phyloP scores from a whole-genome alignment of 2,113 vertebrate species.

The Gorsachius goisagi region DNA sequence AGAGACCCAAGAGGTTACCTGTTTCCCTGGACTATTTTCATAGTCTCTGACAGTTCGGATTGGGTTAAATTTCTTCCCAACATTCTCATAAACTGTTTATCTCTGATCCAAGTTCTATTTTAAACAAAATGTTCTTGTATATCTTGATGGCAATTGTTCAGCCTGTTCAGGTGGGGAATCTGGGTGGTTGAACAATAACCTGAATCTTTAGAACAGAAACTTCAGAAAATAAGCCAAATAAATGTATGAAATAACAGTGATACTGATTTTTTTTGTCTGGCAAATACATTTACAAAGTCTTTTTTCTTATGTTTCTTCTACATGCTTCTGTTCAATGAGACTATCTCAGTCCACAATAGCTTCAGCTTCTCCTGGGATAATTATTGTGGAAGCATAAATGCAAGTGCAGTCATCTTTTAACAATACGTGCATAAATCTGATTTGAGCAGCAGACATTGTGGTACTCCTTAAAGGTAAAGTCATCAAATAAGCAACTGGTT shows the following conservation, averaged over 20 bases:
- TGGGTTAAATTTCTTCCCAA: background rate
- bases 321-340: background rate
- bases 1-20: background rate
- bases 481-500: background rate
- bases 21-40: background rate
- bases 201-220: background rate
- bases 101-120: background rate
- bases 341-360: background rate
- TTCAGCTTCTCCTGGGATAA: background rate
- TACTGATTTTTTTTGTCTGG: background rate
- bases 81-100: background rate
- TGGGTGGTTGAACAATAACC: background rate
- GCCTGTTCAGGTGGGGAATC: background rate
- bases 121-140: background rate
- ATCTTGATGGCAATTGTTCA: background rate
- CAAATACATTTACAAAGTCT: background rate
- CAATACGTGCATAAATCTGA: background rate
- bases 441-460: background rate
- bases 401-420: background rate
- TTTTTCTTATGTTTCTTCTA: background rate
- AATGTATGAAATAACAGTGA: background rate
- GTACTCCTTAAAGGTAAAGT: background rate
- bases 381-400: background rate
- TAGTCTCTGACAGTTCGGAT: background rate
- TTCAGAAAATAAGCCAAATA: background rate